Percentiles rank a stretch among this genome's conserved stretches.
These are phyloP conservation scores for Gisinianus flammeolus DNA, from an alignment of 2,888 invertebrate genomes.

Conservation along the genomic window DNA sequence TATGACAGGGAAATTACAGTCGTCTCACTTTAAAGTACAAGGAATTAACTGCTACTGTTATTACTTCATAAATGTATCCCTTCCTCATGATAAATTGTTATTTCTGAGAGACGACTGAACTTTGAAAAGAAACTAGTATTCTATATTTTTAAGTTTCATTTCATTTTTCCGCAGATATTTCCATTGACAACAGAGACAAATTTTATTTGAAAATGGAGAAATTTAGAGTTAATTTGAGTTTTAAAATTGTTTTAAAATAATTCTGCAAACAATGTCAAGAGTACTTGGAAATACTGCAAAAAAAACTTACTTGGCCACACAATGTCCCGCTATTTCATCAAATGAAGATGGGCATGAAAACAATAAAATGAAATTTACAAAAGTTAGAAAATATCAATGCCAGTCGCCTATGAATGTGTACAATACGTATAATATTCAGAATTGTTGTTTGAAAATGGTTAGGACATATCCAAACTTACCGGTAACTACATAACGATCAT, in stretches of 20 bases:
- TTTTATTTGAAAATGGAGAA: too few species aligned
- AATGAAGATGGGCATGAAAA: conserved; percentile 69
- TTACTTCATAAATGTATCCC: too few species aligned
- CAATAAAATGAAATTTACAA: not conserved
- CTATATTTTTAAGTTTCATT: not conserved
- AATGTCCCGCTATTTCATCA: conserved; percentile 76
- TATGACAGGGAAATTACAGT: conserved; percentile 10
- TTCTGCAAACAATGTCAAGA: too few species aligned
- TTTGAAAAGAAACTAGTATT: not conserved
- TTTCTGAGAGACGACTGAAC: too few species aligned
- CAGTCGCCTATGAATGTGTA: not conserved
- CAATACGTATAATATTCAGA: not conserved
- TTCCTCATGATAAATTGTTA: too few species aligned
- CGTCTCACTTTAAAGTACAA: too few species aligned
- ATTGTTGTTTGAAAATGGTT: not conserved
- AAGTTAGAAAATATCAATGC: not conserved
- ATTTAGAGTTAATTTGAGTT: too few species aligned
- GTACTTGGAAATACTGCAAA: too few species aligned
- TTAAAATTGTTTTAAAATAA: too few species aligned
- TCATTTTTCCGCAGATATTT: too few species aligned
- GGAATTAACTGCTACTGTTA: too few species aligned
- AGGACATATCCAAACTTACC: not conserved
- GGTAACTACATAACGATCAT: conserved; percentile 76
- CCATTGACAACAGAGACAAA: too few species aligned
- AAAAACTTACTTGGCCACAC: conserved; percentile 78